Conservation (phyloP, 2,797 vertebrate species). For the Neomorphus geoffroyi region DNA sequence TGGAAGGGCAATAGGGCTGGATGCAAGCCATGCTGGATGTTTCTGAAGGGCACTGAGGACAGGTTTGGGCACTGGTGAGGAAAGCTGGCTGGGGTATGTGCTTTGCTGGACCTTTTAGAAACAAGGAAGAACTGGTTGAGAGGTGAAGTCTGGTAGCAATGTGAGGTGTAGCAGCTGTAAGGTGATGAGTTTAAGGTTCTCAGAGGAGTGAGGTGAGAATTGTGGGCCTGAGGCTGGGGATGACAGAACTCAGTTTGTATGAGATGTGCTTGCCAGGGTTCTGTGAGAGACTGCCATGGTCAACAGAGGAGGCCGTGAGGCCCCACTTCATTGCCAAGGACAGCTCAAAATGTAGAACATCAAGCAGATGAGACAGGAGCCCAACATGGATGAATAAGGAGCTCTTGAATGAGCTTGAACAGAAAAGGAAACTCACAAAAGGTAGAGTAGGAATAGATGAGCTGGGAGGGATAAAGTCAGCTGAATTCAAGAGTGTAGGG, state of each 20-base stretch:
- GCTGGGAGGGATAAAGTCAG: background rate
- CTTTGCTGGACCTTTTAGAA: background rate
- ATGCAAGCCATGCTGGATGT: background rate
- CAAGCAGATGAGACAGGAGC: background rate
- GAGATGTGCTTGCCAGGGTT: background rate
- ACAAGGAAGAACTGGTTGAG: background rate
- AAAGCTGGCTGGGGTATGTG: background rate
- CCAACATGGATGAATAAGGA: accelerated
- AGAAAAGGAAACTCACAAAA: background rate
- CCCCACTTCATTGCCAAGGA: background rate
- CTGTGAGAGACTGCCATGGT: background rate
- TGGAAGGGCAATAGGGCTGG: background rate
- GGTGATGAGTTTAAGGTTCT: background rate
- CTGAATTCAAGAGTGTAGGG: background rate
- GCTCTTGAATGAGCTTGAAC: background rate
- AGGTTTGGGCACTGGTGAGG: background rate
- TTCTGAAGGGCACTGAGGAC: background rate
- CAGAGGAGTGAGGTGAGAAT: background rate
- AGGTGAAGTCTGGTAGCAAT: background rate
- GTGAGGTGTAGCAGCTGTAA: background rate
- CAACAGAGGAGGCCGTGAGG: background rate
- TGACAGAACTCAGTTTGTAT: background rate
- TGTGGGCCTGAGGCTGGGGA: too few species aligned
- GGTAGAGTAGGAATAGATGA: background rate
- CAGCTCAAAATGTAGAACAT: background rate